A percentile compares a stretch with the other conserved stretches of the same genome.
Conservation (phyloP, 1,140 invertebrate genomes). For the Monochamus saltuarius region DNA sequence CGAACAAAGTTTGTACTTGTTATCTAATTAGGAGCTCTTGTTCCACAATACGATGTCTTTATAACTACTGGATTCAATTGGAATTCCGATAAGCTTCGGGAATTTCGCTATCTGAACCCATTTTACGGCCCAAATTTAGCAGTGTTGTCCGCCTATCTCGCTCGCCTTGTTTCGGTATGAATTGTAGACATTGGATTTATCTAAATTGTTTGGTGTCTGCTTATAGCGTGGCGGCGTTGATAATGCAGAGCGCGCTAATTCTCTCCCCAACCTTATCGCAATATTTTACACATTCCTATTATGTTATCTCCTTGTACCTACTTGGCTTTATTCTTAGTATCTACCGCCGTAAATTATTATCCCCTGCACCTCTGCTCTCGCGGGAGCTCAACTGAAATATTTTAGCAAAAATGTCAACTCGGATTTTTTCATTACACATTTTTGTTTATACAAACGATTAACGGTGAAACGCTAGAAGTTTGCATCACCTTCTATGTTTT, state of each 20-base stretch:
- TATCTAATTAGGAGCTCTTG: constrained; percentile 44
- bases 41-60: constrained; percentile 42
- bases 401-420: no score
- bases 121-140: constrained; percentile 29
- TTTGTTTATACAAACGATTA: no score
- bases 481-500: no score
- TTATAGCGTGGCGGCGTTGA: constrained; percentile 31
- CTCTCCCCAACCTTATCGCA: constrained; percentile 25
- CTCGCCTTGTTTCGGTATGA: constrained; percentile 34
- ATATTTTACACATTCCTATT: constrained; percentile 32
- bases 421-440: no score
- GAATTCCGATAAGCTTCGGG: constrained; percentile 42
- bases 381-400: no score
- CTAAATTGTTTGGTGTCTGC: constrained; percentile 41
- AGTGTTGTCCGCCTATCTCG: constrained; percentile 30
- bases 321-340: neutral
- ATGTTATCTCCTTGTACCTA: constrained; percentile 22
- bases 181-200: constrained; percentile 41
- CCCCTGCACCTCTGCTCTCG: no score
- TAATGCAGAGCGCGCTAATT: constrained; percentile 32
- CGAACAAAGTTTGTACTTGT: constrained; percentile 39
- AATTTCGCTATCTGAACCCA: constrained; percentile 38
- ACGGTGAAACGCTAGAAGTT: no score
- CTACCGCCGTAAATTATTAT: neutral
- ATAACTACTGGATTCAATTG: constrained; percentile 44